A percentile compares a stretch with the other conserved stretches of the same genome.
Conservation (phyloP, 2,888 invertebrate species). For the Ephialtes manifestator region DNA sequence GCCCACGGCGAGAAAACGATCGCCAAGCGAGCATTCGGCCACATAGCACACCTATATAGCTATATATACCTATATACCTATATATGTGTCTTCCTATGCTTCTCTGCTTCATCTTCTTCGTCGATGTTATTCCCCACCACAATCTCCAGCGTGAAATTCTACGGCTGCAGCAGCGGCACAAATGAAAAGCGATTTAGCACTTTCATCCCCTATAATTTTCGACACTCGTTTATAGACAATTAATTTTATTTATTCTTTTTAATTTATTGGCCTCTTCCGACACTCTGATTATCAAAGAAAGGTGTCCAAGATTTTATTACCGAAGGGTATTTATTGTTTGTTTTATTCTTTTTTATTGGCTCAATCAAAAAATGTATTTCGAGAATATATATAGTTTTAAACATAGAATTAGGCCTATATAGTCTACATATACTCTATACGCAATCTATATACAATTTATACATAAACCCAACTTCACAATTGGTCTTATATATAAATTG, state of each 20-base stretch:
- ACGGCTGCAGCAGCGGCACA: slow-evolving; percentile 44
- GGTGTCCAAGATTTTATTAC: neutral
- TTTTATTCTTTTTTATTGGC: neutral
- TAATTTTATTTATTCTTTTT: neutral
- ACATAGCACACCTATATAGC: slow-evolving; percentile 30
- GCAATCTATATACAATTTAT: too few relatives aligned
- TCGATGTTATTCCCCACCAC: slow-evolving; percentile 52
- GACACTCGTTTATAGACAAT: slow-evolving; percentile 1
- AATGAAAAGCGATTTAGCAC: slow-evolving; percentile 11
- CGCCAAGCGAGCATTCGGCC: slow-evolving; percentile 36
- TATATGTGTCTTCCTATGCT: slow-evolving; percentile 45
- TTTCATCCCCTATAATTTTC: slow-evolving; percentile 11
- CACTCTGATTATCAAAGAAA: neutral
- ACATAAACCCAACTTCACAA: too few relatives aligned
- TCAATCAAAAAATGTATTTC: neutral
- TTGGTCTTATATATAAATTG: too few relatives aligned
- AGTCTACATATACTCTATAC: too few relatives aligned
- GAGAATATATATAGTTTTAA: too few relatives aligned
- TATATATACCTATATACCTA: slow-evolving; percentile 35
- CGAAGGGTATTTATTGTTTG: neutral
- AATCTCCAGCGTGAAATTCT: slow-evolving; percentile 66
- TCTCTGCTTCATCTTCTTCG: slow-evolving; percentile 38
- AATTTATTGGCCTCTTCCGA: too few relatives aligned
- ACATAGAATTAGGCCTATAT: too few relatives aligned
- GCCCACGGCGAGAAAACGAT: slow-evolving; percentile 80